Base-by-base conservation (phyloP, 2,113 vertebrate genomes). In the Halichoeres trimaculatus region DNA sequence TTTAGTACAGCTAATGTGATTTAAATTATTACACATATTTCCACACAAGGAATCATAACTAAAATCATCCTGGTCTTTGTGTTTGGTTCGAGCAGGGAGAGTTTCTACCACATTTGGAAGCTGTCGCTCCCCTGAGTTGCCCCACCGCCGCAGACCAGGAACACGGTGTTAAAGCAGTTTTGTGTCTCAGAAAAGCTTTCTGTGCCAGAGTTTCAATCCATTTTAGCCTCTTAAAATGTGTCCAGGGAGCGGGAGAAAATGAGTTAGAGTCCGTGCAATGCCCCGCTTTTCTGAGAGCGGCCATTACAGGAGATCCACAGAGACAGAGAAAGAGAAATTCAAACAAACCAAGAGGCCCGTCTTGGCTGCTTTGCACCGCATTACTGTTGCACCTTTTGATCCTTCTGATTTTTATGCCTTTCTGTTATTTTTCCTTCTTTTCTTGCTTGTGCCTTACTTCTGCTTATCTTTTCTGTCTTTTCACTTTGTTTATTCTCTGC, bases 211-310 rank as follows among this genome's bases (percentile, higher is more conserved):
- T 86, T 88, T 70, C 84, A 78, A 88, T 89, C 86, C 78, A 86
- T 88, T 89, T 82, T 76, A 66, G 66, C 64, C 55, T 41, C 71
- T 48, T 87, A 81, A 91, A 88, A 85, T 70, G 78, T 14, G 70
- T 88, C 83, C 30, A 47, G 89, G 87, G 88, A 91, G 56, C 70
- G 4, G 19, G 67, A 65, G 76, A 84, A 81, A 90, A 87, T 81
- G 74, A 88, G 79, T 88, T 85, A 63, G 56, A 74, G 70, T 56
- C 65, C 16, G 56, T 63, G 74, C 38, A 13, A n/a, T 38, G 52
- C 72, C 61, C 70, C 50, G 68, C 74, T 82, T 84, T 86, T 70
- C 65, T 35, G 80, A 82, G 74, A 51, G 13, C 26, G 62, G 80
- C 81, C 80, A 83, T 84, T 85, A 88, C 30, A 54, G 75, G 63